Conservation (phyloP, 2,888 invertebrate genomes). For the Masnerella sp. region DNA sequence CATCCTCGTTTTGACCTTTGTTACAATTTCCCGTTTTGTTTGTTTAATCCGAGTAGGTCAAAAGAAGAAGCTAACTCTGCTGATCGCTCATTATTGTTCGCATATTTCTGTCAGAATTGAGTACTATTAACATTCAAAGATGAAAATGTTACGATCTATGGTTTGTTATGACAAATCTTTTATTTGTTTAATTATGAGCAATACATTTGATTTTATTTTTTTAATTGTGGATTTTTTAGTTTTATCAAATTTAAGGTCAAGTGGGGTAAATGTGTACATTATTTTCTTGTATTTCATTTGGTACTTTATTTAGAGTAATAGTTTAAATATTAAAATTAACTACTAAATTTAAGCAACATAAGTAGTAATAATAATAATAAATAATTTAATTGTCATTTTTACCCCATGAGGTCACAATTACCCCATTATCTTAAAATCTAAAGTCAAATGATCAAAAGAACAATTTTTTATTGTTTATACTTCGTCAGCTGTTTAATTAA, state of each 20-base stretch:
- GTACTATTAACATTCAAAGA: conserved; percentile 10
- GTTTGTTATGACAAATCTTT: conserved; percentile 7
- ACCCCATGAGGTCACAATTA: too few species aligned
- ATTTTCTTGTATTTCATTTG: background rate
- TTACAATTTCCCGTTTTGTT: conserved; percentile 24
- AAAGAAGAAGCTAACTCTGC: conserved; percentile 9
- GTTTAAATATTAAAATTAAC: too few species aligned
- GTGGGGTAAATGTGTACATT: too few species aligned
- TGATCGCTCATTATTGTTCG: conserved; percentile 18
- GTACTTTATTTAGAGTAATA: background rate
- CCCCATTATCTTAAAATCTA: too few species aligned
- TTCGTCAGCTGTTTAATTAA: too few species aligned
- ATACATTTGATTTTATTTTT: conserved; percentile 10
- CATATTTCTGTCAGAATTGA: conserved; percentile 3
- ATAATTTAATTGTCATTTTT: too few species aligned
- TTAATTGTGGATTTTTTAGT: too few species aligned
- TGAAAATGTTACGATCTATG: conserved; percentile 9
- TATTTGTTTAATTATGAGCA: conserved; percentile 4
- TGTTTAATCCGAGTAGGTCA: conserved; percentile 17
- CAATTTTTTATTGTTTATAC: too few species aligned
- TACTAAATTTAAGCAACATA: too few species aligned
- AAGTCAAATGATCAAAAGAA: too few species aligned
- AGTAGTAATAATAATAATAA: too few species aligned
- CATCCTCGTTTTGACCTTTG: conserved; percentile 32
- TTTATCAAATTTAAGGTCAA: too few species aligned